phyloP scores from a whole-genome alignment of 2,113 vertebrate genomes.

The Haliaeetus leucogaster region DNA sequence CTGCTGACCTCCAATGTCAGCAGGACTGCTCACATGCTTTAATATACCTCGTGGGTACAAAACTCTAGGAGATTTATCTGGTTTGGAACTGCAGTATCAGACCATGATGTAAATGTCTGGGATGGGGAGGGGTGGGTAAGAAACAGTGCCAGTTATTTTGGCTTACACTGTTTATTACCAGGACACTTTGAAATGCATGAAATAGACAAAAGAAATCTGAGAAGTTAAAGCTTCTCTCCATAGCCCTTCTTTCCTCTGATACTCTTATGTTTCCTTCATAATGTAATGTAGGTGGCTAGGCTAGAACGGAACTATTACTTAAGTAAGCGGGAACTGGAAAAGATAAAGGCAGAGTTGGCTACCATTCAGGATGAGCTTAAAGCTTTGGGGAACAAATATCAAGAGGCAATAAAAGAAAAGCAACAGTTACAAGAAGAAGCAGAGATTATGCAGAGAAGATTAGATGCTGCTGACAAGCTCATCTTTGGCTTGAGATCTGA shows the following conservation, averaged over 20 bases:
- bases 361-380: conserved; percentile 83
- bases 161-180: not conserved
- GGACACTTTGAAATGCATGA: not conserved
- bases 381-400: conserved; percentile 83
- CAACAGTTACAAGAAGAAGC: conserved; percentile 89
- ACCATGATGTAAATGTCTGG: not conserved
- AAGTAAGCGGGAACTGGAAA: conserved; percentile 85
- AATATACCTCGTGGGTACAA: not conserved
- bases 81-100: not conserved
- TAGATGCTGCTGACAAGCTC: conserved; percentile 91
- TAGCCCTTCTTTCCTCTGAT: not conserved
- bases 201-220: not conserved
- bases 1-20: not conserved
- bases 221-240: not conserved
- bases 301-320: conserved; percentile 88
- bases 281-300: conserved; percentile 80
- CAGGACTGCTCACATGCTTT: not conserved
- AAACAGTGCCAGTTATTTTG: not conserved
- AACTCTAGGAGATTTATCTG: not conserved
- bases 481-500: conserved; percentile 92
- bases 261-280: not conserved
- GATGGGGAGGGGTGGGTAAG: not conserved
- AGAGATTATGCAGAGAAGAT: conserved; percentile 90
- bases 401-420: conserved; percentile 84
- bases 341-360: conserved; percentile 84